phyloP scores from a whole-genome alignment of 2,888 invertebrate species.

The Nemotelus nigrinus region DNA sequence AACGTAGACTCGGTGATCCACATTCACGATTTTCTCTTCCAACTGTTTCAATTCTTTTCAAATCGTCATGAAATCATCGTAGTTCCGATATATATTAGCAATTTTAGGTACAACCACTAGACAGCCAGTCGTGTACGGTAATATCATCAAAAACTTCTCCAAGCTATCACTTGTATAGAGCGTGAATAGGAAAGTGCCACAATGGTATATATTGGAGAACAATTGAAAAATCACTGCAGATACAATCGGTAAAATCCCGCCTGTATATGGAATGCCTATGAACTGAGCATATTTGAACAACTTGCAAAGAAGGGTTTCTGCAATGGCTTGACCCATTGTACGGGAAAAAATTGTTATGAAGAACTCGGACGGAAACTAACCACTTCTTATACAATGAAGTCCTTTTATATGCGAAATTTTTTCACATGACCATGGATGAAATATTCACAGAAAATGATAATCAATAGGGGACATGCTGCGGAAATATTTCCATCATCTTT shows the following conservation, averaged over 20 bases:
- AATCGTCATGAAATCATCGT: not conserved
- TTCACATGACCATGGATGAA: too few species aligned
- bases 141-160: not conserved
- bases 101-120: not conserved
- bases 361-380: too few species aligned
- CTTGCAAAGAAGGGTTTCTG: too few species aligned
- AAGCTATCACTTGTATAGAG: not conserved
- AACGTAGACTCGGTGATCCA: not conserved
- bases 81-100: slow-evolving; percentile 10
- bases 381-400: too few species aligned
- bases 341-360: too few species aligned
- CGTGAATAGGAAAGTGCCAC: not conserved
- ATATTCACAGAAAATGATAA: too few species aligned
- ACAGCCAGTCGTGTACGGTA: not conserved
- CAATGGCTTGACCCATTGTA: too few species aligned
- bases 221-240: not conserved
- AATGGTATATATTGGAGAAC: too few species aligned
- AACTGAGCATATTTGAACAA: not conserved
- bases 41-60: not conserved
- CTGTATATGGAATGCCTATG: not conserved
- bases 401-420: too few species aligned
- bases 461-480: too few species aligned
- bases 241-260: not conserved
- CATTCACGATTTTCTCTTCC: not conserved
- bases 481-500: too few species aligned